Evolutionary conservation across 2,888 invertebrate genomes (phyloP).

Genomic region (Drosophila siamana): DNA sequence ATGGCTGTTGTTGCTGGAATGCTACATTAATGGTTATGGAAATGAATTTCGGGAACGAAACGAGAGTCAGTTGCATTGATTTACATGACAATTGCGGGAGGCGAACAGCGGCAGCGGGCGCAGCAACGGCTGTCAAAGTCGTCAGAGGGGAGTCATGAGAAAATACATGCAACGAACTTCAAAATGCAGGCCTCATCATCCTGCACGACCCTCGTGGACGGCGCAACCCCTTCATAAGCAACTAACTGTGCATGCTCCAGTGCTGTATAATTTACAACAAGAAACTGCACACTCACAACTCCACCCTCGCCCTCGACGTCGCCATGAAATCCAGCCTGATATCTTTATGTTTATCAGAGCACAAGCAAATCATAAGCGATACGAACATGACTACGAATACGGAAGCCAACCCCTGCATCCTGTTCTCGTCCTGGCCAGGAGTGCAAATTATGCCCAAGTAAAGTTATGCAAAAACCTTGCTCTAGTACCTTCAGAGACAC

Average conservation of each 20-base stretch:
- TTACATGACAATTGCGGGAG: conserved; percentile 72
- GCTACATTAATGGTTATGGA: conserved; percentile 64
- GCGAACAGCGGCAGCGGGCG: conserved; percentile 4
- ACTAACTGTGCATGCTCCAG: background rate
- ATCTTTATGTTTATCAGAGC: conserved; percentile 62
- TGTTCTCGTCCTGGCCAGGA: conserved; percentile 1
- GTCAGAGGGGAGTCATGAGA: conserved; percentile 56
- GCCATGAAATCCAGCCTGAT: conserved; percentile 47
- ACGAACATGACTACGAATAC: conserved; percentile 56
- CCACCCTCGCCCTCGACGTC: conserved; percentile 14
- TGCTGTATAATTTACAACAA: conserved; percentile 51
- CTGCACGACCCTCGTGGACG: conserved; percentile 37
- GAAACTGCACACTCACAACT: conserved; percentile 19
- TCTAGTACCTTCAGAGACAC: conserved; percentile 41
- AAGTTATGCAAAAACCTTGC: conserved; percentile 63
- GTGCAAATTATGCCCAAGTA: conserved; percentile 58
- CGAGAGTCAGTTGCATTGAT: conserved; percentile 59
- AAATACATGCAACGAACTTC: conserved; percentile 47
- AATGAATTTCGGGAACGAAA: conserved; percentile 61
- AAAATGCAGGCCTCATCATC: conserved; percentile 52
- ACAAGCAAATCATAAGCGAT: conserved; percentile 72
- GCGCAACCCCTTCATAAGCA: conserved; percentile 50
- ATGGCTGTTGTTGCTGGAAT: conserved; percentile 22
- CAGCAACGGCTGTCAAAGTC: background rate
- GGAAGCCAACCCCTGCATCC: conserved; percentile 49